Conservation (phyloP, 2,888 invertebrate genomes). For the Eupelmus urozonus region DNA sequence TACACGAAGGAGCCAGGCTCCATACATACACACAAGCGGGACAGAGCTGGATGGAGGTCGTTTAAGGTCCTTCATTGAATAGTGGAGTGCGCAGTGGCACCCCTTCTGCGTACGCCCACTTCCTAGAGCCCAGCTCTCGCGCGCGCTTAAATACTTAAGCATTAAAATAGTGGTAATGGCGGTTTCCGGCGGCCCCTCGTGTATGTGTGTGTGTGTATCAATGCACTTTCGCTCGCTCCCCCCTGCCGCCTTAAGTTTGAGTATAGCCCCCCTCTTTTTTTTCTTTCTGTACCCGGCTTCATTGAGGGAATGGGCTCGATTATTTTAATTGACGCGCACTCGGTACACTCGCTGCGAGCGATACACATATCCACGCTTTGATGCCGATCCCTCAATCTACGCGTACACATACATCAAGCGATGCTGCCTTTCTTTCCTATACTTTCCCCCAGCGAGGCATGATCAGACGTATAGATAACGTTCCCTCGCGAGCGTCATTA, state of each 20-base stretch:
- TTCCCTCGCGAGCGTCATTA: too few species aligned
- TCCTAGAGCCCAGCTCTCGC: constrained; percentile 69
- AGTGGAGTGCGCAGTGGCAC: constrained; percentile 31
- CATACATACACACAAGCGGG: constrained; percentile 29
- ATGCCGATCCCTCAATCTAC: constrained; percentile 22
- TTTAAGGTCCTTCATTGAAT: constrained; percentile 62
- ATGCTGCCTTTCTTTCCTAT: too few species aligned
- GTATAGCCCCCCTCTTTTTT: neutral
- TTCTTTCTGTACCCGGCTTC: constrained; percentile 57
- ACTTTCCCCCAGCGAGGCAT: too few species aligned
- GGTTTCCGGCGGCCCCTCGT: constrained; percentile 70
- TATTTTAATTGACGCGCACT: constrained; percentile 69
- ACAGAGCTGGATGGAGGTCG: constrained; percentile 43
- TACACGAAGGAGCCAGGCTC: too few species aligned
- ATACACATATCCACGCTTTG: too few species aligned
- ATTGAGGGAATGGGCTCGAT: constrained; percentile 70
- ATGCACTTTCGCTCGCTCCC: constrained; percentile 57
- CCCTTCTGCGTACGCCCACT: constrained; percentile 69
- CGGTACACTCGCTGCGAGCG: constrained; percentile 4
- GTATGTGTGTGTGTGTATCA: constrained; percentile 64
- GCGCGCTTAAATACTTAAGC: constrained; percentile 71
- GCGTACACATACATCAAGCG: neutral
- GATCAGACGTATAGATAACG: too few species aligned
- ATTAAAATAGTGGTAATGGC: constrained; percentile 74
- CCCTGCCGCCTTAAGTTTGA: too few species aligned